Evolutionary conservation across 1,140 invertebrate species (phyloP).

Genomic region (Limonius californicus): DNA sequence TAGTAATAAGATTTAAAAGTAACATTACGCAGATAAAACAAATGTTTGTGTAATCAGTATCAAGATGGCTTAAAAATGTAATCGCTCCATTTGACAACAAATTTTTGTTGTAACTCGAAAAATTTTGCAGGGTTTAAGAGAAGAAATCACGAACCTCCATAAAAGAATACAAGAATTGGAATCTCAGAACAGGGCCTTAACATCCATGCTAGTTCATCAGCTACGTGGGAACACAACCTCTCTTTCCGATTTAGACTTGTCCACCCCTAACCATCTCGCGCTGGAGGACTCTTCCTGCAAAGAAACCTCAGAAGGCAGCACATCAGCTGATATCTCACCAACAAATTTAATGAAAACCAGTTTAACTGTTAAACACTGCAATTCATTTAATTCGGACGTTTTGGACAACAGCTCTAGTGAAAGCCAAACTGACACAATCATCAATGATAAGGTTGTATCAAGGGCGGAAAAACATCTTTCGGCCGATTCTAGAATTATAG

Average conservation of each 20-base stretch:
- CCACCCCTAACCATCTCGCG: slow-evolving; percentile 26
- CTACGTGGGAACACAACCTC: slow-evolving; percentile 53
- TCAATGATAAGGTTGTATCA: slow-evolving; percentile 20
- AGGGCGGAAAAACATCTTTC: slow-evolving; percentile 42
- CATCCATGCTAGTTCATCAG: slow-evolving; percentile 61
- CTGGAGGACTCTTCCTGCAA: slow-evolving; percentile 23
- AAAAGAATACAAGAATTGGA: slow-evolving; percentile 64
- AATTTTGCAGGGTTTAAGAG: slow-evolving; percentile 57
- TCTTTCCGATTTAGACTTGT: slow-evolving; percentile 46
- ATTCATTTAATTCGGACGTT: slow-evolving; percentile 45
- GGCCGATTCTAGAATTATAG: slow-evolving; percentile 38
- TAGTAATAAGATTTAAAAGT: too few relatives aligned
- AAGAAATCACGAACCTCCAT: slow-evolving; percentile 62
- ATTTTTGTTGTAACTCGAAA: slow-evolving; percentile 3
- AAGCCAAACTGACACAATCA: slow-evolving; percentile 29
- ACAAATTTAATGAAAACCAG: slow-evolving; percentile 26
- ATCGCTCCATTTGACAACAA: too few relatives aligned
- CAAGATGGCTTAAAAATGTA: too few relatives aligned
- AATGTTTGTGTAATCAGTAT: too few relatives aligned
- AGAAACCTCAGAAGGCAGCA: slow-evolving; percentile 21
- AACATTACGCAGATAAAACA: too few relatives aligned
- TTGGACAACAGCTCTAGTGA: slow-evolving; percentile 33
- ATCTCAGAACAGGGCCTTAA: slow-evolving; percentile 62
- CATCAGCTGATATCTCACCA: slow-evolving; percentile 32
- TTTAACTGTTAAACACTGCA: slow-evolving; percentile 41